Base-by-base conservation (phyloP, 2,888 invertebrate species). In the Lasioglossum vierecki region DNA sequence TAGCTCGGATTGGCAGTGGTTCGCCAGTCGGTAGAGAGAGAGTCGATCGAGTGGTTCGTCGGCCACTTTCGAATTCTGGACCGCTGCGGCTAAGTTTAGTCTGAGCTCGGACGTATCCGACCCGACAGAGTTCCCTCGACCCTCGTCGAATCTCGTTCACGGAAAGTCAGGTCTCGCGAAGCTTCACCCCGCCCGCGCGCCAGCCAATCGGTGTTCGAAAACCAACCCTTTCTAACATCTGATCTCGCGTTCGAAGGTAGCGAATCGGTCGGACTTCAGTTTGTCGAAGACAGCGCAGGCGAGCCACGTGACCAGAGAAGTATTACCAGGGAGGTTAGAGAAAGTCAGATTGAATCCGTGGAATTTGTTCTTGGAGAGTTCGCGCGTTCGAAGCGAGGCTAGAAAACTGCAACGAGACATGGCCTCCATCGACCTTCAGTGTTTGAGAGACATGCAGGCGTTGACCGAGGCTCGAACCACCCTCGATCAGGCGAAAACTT, bases 281-380 rank as follows among this genome's bases (percentile, higher is more conserved):
- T 95, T 97, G 39, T 95, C 96, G 44, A 96, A 97, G 91, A 96
- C 96, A 18, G 96, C 96, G 68, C 96, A 96, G 46, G 96, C 97
- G 22, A 96, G 96, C 13, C 96, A 96, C 92, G 95, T 97, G 60
- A 96, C 96, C 0, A 96, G 97, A 92, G 97, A 97, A 94, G 96
- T 97, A 79, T 96, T 96, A 81, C 91, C 93, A 15, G 85, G 84
- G 0, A 86, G 79, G 13, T 71, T 84, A 11, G 76, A 83, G 39
- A 60, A 79, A 13, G 57, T 79, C 35, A 72, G 72, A 11, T 49
- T 78, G 11, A 66, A 26, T 1, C 70, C 86, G 9, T 76, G 76
- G 13, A 80, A 81, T 2, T 15, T 87, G 49, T 53, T 86, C n/a
- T 44, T 70, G 44, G 41, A 84, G n/a, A 85, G 83, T 35, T 39